A percentile compares a stretch with the other conserved stretches of the same genome.
phyloP scores from a whole-genome alignment of 2,113 vertebrate species.

The Desmodus rotundus region DNA sequence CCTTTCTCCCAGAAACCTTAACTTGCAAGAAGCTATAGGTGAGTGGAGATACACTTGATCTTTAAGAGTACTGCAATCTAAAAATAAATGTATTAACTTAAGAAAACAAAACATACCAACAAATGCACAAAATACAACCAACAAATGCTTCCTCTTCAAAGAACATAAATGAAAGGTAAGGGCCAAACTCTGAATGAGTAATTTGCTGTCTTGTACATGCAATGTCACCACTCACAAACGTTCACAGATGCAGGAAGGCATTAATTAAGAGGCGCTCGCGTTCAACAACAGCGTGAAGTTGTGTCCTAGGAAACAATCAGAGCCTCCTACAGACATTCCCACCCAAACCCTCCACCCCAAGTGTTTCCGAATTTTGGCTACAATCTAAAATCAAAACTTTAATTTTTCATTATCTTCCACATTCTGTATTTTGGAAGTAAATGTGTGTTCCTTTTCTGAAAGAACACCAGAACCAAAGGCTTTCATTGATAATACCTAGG shows the following conservation, averaged over 20 bases:
- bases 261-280: background rate
- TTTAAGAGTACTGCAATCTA: background rate
- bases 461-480: background rate
- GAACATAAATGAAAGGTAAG: background rate
- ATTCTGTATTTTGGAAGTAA: background rate
- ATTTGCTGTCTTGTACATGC: background rate
- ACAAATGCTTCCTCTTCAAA: background rate
- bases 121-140: slow-evolving; percentile 3
- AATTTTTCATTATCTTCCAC: background rate
- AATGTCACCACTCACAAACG: background rate
- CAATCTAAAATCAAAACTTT: background rate
- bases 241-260: background rate
- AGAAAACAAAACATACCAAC: background rate
- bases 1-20: background rate
- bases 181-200: background rate
- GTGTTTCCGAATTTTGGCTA: background rate
- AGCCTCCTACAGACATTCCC: background rate
- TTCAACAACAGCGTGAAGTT: background rate
- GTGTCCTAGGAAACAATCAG: background rate
- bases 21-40: background rate
- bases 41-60: background rate
- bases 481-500: background rate
- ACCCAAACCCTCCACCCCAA: background rate
- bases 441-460: background rate
- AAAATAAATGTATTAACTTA: background rate